A percentile compares a stretch with the other conserved stretches of the same genome.
phyloP scores from a whole-genome alignment of 2,888 invertebrate genomes.

The Diarsia rubi region DNA sequence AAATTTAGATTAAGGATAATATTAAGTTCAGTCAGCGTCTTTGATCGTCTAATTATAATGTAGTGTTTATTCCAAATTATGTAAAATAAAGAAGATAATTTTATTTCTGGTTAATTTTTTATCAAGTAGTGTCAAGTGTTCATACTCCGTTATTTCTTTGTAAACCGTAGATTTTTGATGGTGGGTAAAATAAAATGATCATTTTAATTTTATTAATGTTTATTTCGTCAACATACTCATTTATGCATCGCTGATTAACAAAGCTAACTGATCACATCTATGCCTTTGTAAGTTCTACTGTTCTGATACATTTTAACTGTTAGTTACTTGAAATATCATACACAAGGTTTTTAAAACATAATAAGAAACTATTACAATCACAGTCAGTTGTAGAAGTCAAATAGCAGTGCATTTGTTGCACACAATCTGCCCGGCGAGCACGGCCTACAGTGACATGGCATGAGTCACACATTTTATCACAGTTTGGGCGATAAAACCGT shows the following conservation, averaged over 20 bases:
- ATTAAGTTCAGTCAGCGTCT: slow-evolving; percentile 65
- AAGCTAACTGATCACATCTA: slow-evolving; percentile 10
- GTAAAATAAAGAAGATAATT: slow-evolving; percentile 57
- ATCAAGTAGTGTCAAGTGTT: slow-evolving; percentile 30
- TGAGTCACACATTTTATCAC: too few species aligned
- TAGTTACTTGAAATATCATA: background rate
- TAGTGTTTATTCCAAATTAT: slow-evolving; percentile 61
- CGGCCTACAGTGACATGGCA: too few species aligned
- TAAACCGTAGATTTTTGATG: slow-evolving; percentile 64
- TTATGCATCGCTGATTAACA: slow-evolving; percentile 58
- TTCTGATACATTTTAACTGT: slow-evolving; percentile 4
- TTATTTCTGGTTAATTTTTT: slow-evolving; percentile 59
- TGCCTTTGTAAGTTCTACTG: background rate
- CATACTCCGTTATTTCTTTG: slow-evolving; percentile 50
- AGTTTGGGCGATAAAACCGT: too few species aligned
- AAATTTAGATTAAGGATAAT: slow-evolving; percentile 38
- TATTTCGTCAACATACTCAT: slow-evolving; percentile 83
- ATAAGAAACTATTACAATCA: background rate
- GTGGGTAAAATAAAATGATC: slow-evolving; percentile 71
- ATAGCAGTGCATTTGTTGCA: background rate
- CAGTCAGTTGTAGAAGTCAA: background rate
- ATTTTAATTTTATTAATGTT: slow-evolving; percentile 76
- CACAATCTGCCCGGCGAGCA: too few species aligned
- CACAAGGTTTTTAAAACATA: background rate
- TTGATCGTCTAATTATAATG: slow-evolving; percentile 54